A percentile compares a stretch with the other conserved stretches of the same genome.
Conservation (phyloP, 2,797 vertebrate species). For the Gastrophryne carolinensis region DNA sequence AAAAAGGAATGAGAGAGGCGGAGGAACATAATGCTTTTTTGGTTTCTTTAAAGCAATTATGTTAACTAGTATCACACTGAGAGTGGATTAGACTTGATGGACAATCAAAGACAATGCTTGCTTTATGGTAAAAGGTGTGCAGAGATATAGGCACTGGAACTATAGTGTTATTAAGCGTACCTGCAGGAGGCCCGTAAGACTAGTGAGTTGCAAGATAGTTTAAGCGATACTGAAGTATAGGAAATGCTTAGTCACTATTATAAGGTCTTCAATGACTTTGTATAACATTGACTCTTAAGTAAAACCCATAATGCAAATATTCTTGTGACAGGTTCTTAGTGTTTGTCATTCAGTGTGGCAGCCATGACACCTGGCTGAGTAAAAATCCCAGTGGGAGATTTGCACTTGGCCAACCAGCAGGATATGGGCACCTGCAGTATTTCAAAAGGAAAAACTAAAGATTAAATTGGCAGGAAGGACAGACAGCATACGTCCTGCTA, state of each 20-base stretch:
- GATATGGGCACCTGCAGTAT: slow-evolving; percentile 67
- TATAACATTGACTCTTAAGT: slow-evolving; percentile 63
- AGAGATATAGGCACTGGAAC: slow-evolving; percentile 64
- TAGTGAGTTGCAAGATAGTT: slow-evolving; percentile 59
- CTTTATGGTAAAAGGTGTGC: slow-evolving; percentile 72
- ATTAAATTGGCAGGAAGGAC: slow-evolving; percentile 72
- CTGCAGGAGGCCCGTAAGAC: slow-evolving; percentile 68
- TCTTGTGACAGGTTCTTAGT: slow-evolving; percentile 77
- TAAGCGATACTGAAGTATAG: slow-evolving; percentile 60
- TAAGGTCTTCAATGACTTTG: slow-evolving; percentile 65
- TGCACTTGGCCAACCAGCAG: slow-evolving; percentile 77
- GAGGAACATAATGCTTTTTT: slow-evolving; percentile 65
- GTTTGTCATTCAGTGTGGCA: slow-evolving; percentile 77
- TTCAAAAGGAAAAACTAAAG: slow-evolving; percentile 78
- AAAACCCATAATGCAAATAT: slow-evolving; percentile 69
- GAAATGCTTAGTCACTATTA: slow-evolving; percentile 69
- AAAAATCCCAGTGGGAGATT: slow-evolving; percentile 78
- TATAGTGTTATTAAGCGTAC: slow-evolving; percentile 68
- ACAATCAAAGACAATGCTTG: slow-evolving; percentile 77
- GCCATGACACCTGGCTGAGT: slow-evolving; percentile 81
- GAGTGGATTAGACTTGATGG: slow-evolving; percentile 75
- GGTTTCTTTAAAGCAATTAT: slow-evolving; percentile 76
- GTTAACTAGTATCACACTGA: slow-evolving; percentile 76
- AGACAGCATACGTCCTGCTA: slow-evolving; percentile 62
- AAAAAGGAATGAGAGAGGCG: slow-evolving; percentile 56